phyloP scores from a whole-genome alignment of 2,797 vertebrate genomes.

The Gymnothorax reevesii region DNA sequence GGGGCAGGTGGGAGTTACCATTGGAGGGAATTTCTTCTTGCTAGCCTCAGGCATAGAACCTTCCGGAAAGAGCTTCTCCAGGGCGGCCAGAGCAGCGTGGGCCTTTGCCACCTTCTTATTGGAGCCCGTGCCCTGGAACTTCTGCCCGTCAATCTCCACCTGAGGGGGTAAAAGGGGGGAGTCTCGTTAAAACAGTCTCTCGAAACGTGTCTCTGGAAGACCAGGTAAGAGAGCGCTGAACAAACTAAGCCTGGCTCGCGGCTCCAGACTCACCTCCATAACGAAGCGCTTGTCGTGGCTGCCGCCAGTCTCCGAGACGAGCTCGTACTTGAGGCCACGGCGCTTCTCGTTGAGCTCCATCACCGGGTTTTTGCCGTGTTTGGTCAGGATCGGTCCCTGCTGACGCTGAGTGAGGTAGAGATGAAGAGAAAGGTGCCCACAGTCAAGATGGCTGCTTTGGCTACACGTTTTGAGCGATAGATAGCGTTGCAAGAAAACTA shows the following conservation, averaged over 20 bases:
- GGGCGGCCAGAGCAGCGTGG: conserved; percentile 86
- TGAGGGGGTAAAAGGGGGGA: conserved; percentile 48
- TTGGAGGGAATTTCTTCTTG: conserved; percentile 78
- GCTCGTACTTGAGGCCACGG: conserved; percentile 90
- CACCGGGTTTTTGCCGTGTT: conserved; percentile 94
- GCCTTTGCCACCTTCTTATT: conserved; percentile 98
- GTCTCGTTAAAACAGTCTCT: too few species aligned
- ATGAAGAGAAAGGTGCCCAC: too few species aligned
- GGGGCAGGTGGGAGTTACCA: conserved; percentile 30
- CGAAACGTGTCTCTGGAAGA: too few species aligned
- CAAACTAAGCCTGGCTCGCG: too few species aligned
- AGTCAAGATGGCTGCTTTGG: too few species aligned
- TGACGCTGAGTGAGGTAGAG: conserved; percentile 66
- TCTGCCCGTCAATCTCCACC: conserved; percentile 95
- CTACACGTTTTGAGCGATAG: background rate
- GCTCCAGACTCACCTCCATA: conserved; percentile 82
- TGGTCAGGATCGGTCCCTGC: conserved; percentile 91
- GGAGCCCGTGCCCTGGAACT: conserved; percentile 92
- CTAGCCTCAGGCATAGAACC: conserved; percentile 65
- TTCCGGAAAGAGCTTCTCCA: conserved; percentile 90
- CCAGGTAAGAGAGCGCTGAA: too few species aligned
- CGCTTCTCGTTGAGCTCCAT: conserved; percentile 98
- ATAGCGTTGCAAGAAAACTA: too few species aligned
- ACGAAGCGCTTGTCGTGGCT: conserved; percentile 94
- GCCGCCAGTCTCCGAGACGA: conserved; percentile 88